Conservation (phyloP, 1,140 invertebrate genomes). For the Polypedilum pembai region DNA sequence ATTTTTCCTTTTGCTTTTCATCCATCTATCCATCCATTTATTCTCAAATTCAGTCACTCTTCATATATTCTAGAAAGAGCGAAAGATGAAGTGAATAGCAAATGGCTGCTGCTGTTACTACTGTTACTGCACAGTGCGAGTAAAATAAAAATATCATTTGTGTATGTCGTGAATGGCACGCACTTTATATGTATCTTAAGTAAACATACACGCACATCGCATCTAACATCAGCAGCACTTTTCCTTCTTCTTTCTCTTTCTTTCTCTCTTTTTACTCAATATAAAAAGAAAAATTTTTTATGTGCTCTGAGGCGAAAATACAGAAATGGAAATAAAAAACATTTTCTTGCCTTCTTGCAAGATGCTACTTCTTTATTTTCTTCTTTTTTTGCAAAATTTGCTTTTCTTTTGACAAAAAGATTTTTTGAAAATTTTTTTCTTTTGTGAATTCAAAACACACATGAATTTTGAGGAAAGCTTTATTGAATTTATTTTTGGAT, state of each 20-base stretch:
- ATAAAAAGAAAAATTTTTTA: not conserved
- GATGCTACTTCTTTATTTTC: not conserved
- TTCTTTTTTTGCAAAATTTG: not conserved
- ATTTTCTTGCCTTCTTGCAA: not conserved
- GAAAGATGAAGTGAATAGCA: not conserved
- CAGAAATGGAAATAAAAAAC: not conserved
- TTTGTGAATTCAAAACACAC: no score
- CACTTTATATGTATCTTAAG: not conserved
- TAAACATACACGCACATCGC: not conserved
- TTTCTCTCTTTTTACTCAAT: not conserved
- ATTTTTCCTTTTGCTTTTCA: not conserved
- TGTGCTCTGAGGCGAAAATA: not conserved
- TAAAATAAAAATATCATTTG: slow-evolving; percentile 11
- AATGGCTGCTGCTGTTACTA: no score
- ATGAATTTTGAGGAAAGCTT: no score
- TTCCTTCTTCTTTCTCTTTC: not conserved
- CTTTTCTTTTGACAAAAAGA: no score
- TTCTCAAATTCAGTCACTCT: no score
- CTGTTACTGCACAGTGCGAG: not conserved
- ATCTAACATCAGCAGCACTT: not conserved
- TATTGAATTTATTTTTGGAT: no score
- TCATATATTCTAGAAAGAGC: no score
- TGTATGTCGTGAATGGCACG: not conserved
- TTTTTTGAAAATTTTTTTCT: no score
- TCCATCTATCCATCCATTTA: not conserved